A percentile compares a stretch with the other conserved stretches of the same genome.
Conservation (phyloP, 92 coral and sea anemone genomes). For the Phenganax marumi region DNA sequence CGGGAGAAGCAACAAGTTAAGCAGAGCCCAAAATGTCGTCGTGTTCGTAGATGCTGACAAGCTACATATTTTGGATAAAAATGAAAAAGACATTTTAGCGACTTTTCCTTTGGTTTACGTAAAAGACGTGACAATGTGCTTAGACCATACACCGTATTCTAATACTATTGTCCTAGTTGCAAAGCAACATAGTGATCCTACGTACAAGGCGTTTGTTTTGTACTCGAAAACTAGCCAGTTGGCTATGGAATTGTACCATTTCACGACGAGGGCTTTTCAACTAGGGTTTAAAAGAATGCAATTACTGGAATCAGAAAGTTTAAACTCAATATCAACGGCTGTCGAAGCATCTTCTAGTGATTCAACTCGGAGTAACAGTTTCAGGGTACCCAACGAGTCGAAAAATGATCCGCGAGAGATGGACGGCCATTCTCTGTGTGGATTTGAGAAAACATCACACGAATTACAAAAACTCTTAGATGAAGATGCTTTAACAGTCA, state of each 20-base stretch:
- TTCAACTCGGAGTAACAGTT: not conserved
- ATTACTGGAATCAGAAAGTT: not conserved
- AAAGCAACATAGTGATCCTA: conserved; percentile 2
- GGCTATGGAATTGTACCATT: conserved; percentile 10
- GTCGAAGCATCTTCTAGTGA: not conserved
- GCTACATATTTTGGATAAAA: conserved; percentile 11
- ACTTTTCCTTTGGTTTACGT: conserved; percentile 26
- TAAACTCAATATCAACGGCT: not conserved
- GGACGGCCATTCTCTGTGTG: not conserved
- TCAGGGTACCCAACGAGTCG: not conserved
- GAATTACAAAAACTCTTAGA: not conserved
- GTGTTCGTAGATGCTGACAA: conserved; percentile 21
- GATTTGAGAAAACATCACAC: not conserved
- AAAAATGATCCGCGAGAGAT: not conserved
- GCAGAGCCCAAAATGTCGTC: conserved; percentile 15
- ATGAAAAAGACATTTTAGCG: not conserved
- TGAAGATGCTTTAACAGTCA: not conserved
- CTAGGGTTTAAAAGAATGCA: conserved; percentile 14
- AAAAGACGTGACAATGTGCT: conserved; percentile 28
- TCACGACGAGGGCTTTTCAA: conserved; percentile 21
- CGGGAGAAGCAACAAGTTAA: conserved; percentile 1
- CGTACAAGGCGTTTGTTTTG: conserved; percentile 26
- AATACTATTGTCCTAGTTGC: conserved; percentile 36
- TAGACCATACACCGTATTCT: conserved; percentile 22
- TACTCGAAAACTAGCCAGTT: conserved; percentile 8